Base-by-base conservation (phyloP, 2,888 invertebrate species). In the Nomada ruficornis region DNA sequence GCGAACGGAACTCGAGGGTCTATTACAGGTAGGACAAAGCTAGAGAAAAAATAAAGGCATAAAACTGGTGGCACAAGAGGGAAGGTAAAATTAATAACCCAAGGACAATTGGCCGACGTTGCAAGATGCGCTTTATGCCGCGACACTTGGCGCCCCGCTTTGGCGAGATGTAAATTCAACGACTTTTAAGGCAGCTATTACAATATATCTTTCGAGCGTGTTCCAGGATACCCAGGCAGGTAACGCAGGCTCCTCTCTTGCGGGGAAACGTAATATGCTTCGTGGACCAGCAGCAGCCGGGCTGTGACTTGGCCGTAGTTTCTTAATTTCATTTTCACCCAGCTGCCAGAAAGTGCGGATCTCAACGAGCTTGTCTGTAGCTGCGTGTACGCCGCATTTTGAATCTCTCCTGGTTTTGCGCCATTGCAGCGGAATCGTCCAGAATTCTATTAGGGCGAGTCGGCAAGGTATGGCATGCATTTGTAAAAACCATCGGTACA, bases 61-160 rank as follows among this genome's bases (percentile, higher is more conserved):
- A 60, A 36, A 65, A 26, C 3, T 18, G 15, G 80, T 75, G 55
- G 74, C 60, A 85, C n/a, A 5, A 68, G 69, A 26, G 10, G 18
- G 59, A 42, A 68, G 69, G 54, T 79, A 82, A 88, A 88, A 89
- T 87, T 87, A 90, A 89, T 89, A 88, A 88, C 77, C 77, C 78
- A 80, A 84, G 81, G 79, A 90, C 88, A 86, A 88, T 85, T 89
- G 85, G 83, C 77, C 71, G 42, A 42, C 47, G 47, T 70, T 62
- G 79, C 70, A 76, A 84, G 79, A 81, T 69, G 74, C 74, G 73
- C 57, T 79, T 82, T 80, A 79, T 71, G 72, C 50, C 57, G 47
- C 70, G 79, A 72, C 73, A 77, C 64, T 83, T 83, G 80, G 75
- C 74, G 67, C 63, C 65, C 55, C 50, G 54, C 62, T 79, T 47